Evolutionary conservation across 2,113 vertebrate genomes (phyloP).

Genomic region (Poecile atricapillus): DNA sequence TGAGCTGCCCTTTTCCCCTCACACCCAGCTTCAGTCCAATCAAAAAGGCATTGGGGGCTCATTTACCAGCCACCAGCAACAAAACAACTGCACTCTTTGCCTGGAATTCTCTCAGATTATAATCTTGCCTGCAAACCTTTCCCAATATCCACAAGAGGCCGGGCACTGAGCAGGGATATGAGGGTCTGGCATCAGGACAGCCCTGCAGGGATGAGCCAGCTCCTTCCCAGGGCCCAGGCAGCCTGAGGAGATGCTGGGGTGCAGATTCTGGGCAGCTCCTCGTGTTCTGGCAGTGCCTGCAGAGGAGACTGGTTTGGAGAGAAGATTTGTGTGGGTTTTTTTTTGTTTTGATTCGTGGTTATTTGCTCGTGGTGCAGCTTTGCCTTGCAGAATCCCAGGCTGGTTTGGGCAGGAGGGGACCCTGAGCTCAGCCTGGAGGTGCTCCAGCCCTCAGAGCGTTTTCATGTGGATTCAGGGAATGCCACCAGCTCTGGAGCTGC

Average conservation of each 20-base stretch:
- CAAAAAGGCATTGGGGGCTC: background rate
- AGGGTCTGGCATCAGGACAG: background rate
- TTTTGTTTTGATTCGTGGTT: no score
- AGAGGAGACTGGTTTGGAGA: background rate
- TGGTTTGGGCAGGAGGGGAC: background rate
- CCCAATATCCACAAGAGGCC: fast-evolving
- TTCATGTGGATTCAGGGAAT: fast-evolving
- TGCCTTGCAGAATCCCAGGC: background rate
- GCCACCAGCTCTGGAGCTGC: background rate
- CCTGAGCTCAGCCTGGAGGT: background rate
- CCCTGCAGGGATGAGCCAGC: background rate
- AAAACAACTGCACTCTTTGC: background rate
- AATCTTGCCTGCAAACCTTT: background rate
- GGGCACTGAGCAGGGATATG: background rate
- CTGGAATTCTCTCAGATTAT: background rate
- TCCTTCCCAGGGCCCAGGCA: background rate
- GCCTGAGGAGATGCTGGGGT: background rate
- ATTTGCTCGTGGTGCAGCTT: background rate
- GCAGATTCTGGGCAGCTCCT: background rate
- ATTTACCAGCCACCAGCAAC: background rate
- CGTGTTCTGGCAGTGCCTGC: background rate
- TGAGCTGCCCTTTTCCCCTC: background rate
- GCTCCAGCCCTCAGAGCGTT: background rate
- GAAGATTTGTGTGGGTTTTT: background rate
- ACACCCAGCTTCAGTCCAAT: background rate